Percentiles rank a stretch among this genome's conserved stretches.
phyloP scores from a whole-genome alignment of 2,797 vertebrate species.

The Lateolabrax maculatus region DNA sequence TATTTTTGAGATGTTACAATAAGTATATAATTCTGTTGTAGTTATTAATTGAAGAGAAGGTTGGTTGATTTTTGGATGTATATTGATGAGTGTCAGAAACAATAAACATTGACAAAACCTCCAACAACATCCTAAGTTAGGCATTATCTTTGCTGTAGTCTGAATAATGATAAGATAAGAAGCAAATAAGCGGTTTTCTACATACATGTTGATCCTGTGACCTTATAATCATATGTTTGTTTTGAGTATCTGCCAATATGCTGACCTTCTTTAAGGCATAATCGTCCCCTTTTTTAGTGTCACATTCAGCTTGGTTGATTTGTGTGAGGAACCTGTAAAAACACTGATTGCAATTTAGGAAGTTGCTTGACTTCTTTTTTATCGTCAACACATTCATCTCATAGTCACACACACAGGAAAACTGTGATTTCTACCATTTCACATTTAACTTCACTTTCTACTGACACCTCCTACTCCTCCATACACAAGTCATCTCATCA shows the following conservation, averaged over 20 bases:
- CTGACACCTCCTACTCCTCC: not conserved
- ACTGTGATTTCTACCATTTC: conserved; percentile 18
- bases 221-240: not conserved
- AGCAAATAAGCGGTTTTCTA: not conserved
- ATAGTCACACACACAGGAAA: conserved; percentile 8
- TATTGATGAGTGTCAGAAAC: no score
- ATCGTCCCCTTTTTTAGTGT: not conserved
- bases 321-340: not conserved
- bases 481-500: not conserved
- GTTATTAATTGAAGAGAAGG: not conserved
- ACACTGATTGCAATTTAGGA: not conserved
- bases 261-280: not conserved
- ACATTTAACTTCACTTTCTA: not conserved
- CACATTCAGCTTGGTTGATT: not conserved
- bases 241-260: not conserved
- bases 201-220: not conserved
- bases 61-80: not conserved
- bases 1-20: no score
- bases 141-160: not conserved
- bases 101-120: not conserved
- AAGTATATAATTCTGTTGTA: no score
- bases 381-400: no score
- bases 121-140: not conserved
- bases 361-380: not conserved
- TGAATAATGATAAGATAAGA: not conserved